Conservation (phyloP, 2,888 invertebrate genomes). For the Phortica magna region DNA sequence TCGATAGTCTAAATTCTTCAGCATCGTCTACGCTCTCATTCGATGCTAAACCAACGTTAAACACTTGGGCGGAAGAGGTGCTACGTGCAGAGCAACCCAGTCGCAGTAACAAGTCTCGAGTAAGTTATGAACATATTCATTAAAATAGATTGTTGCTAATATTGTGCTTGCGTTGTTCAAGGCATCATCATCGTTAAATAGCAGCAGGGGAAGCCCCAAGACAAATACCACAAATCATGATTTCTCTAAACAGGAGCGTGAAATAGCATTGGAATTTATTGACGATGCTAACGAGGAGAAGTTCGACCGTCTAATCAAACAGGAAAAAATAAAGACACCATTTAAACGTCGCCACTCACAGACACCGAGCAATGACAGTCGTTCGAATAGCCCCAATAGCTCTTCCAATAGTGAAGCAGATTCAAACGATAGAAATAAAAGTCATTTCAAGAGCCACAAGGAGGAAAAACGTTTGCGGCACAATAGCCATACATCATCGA, state of each 20-base stretch:
- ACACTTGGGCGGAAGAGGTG: conserved; percentile 70
- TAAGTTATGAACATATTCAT: conserved; percentile 36
- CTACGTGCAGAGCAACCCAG: conserved; percentile 56
- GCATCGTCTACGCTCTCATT: conserved; percentile 52
- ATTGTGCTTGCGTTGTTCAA: conserved; percentile 21
- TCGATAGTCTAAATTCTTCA: conserved; percentile 60
- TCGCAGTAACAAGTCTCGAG: conserved; percentile 57
- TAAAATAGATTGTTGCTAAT: background rate
- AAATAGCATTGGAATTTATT: conserved; percentile 67
- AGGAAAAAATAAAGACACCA: conserved; percentile 77
- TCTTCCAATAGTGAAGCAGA: conserved; percentile 43
- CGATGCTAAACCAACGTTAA: conserved; percentile 52
- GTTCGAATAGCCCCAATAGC: conserved; percentile 72
- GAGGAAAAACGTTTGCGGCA: conserved; percentile 71
- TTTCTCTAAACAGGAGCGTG: conserved; percentile 54
- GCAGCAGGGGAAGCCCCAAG: conserved; percentile 54
- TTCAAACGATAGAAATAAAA: conserved; percentile 14
- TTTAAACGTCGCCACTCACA: conserved; percentile 76
- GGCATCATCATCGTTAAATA: conserved; percentile 60
- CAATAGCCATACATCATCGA: conserved; percentile 72
- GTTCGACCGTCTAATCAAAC: conserved; percentile 74
- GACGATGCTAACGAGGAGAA: conserved; percentile 76
- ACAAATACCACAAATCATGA: conserved; percentile 48
- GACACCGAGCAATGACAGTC: conserved; percentile 68
- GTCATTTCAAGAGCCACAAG: conserved; percentile 53